These are phyloP conservation scores for Augochlorella aurata DNA, from an alignment of 2,888 invertebrate species.

Conservation along the genomic window DNA sequence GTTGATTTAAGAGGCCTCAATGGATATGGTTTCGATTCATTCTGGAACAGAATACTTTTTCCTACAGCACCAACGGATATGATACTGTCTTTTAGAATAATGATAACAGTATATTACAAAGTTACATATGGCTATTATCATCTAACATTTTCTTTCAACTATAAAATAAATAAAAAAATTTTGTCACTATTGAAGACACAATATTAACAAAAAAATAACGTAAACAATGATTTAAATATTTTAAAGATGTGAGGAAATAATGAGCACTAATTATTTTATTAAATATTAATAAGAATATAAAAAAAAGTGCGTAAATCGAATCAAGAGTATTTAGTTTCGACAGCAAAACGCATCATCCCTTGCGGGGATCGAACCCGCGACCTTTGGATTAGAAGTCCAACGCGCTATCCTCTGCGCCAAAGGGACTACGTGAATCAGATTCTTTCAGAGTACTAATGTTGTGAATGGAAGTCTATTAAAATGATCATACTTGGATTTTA, in stretches of 20 bases:
- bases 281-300: not conserved
- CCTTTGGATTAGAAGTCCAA: conserved; percentile 30
- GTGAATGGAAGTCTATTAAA: not conserved
- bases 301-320: not conserved
- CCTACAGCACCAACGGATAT: not conserved
- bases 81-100: not conserved
- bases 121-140: not conserved
- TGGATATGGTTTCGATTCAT: conserved; percentile 62
- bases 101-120: not conserved
- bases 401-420: conserved; percentile 22
- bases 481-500: not conserved
- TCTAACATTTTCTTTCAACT: not conserved
- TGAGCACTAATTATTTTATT: not conserved
- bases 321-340: not conserved
- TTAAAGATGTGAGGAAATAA: not conserved
- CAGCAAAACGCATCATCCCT: conserved; percentile 17
- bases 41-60: conserved; percentile 67
- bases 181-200: not conserved
- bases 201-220: not conserved
- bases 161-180: not conserved
- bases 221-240: not conserved
- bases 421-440: conserved; percentile 15
- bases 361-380: conserved; percentile 29
- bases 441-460: not conserved
- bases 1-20: conserved; percentile 72